A percentile compares a stretch with the other conserved stretches of the same genome.
Evolutionary conservation across 2,113 vertebrate genomes (phyloP).

Genomic region (Saguinus midas): DNA sequence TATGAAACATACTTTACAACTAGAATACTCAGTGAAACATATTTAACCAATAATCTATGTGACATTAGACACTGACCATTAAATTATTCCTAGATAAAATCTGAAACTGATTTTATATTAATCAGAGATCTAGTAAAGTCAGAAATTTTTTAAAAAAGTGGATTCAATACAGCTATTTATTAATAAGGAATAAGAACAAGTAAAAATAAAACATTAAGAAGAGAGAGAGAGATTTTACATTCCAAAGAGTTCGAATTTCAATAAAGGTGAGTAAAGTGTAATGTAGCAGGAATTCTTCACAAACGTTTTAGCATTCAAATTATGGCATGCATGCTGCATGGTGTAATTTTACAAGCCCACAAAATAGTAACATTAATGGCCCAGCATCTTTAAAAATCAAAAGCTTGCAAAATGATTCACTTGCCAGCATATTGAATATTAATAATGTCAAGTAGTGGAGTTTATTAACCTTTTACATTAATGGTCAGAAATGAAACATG

Average conservation of each 20-base stretch:
- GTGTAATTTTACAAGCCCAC: constrained; percentile 65
- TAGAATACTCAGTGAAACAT: neutral
- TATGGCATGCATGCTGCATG: constrained; percentile 7
- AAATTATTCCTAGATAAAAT: constrained; percentile 43
- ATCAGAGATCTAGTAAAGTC: constrained; percentile 18
- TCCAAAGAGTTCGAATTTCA: constrained; percentile 64
- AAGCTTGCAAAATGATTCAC: constrained; percentile 79
- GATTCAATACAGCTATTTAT: constrained; percentile 27
- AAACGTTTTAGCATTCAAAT: constrained; percentile 71
- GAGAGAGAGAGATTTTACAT: constrained; percentile 52
- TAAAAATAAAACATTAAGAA: neutral
- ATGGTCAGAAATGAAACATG: constrained; percentile 82
- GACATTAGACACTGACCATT: constrained; percentile 42
- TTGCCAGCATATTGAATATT: constrained; percentile 79
- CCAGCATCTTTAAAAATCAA: constrained; percentile 74
- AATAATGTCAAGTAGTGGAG: constrained; percentile 77
- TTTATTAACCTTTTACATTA: constrained; percentile 86
- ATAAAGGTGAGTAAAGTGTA: constrained; percentile 63
- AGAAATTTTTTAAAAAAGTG: constrained; percentile 45
- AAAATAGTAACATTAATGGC: constrained; percentile 73
- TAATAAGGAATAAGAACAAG: constrained; percentile 40
- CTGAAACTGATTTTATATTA: constrained; percentile 24
- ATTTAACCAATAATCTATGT: constrained; percentile 34
- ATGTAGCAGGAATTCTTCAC: constrained; percentile 67
- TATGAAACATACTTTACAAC: constrained; percentile 38